phyloP scores from a whole-genome alignment of 2,888 invertebrate genomes.

The Dolomedes plantarius region DNA sequence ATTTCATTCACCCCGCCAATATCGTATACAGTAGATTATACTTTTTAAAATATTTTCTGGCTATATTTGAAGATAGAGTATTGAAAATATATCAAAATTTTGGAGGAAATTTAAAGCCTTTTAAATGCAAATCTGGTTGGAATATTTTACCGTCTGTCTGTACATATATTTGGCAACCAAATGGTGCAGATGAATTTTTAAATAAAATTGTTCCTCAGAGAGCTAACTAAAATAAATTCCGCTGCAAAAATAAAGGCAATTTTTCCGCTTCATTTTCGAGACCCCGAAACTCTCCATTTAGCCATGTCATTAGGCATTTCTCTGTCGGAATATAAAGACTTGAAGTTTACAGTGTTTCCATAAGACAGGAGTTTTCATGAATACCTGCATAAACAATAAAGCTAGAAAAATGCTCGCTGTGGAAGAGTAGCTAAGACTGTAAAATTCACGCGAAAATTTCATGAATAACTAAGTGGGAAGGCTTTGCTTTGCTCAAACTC shows the following conservation, averaged over 20 bases:
- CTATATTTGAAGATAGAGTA: no score
- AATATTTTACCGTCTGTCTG: no score
- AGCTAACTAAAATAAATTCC: neutral
- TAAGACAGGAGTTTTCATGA: conserved; percentile 54
- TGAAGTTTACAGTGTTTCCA: conserved; percentile 42
- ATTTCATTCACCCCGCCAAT: no score
- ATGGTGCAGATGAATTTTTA: neutral
- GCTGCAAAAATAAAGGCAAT: neutral
- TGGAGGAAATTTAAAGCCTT: no score
- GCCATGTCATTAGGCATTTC: conserved; percentile 51
- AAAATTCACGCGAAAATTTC: conserved; percentile 65
- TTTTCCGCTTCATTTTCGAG: conserved; percentile 20
- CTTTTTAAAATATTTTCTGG: no score
- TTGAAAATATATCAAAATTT: no score
- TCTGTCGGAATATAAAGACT: conserved; percentile 28
- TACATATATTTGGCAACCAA: neutral
- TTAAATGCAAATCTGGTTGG: no score
- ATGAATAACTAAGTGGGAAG: conserved; percentile 64
- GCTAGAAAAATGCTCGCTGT: conserved; percentile 33
- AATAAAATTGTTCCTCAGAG: neutral
- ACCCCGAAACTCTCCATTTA: conserved; percentile 26
- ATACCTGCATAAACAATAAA: conserved; percentile 70
- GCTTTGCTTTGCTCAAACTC: conserved; percentile 35
- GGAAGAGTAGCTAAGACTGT: conserved; percentile 32
- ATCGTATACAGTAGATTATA: no score